Conservation (phyloP, 2,797 vertebrate genomes). For the Acrossocheilus wenchowensis region DNA sequence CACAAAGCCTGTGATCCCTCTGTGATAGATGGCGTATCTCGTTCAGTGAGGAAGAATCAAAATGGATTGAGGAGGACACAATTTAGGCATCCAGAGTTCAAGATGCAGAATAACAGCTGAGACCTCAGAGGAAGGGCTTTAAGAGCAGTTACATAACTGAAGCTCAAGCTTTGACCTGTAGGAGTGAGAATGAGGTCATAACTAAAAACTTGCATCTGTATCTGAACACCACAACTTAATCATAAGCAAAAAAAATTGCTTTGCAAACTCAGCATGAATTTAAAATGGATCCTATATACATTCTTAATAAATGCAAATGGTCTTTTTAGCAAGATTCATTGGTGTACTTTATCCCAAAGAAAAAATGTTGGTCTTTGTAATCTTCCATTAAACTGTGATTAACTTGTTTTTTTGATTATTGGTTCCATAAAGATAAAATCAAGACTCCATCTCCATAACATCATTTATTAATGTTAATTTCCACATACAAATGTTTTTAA, state of each 20-base stretch:
- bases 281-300: too few species aligned
- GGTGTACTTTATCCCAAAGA: neutral
- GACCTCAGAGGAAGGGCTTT: constrained; percentile 1
- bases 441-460: neutral
- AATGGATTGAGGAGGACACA: constrained; percentile 1
- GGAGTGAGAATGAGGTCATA: neutral
- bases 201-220: neutral
- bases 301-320: neutral
- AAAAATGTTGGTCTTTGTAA: neutral
- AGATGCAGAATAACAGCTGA: constrained; percentile 29
- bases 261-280: neutral
- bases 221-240: neutral
- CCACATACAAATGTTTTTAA: neutral
- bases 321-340: neutral
- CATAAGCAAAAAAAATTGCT: neutral
- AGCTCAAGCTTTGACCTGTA: neutral
- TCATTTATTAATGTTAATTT: neutral
- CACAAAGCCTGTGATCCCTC: constrained; percentile 71
- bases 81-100: constrained; percentile 25
- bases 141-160: neutral
- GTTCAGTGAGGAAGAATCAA: constrained; percentile 29
- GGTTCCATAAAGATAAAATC: neutral
- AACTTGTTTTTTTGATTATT: neutral
- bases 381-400: neutral
- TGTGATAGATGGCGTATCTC: constrained; percentile 74